A percentile compares a stretch with the other conserved stretches of the same genome.
These are phyloP conservation scores for Tichodroma muraria DNA, from an alignment of 2,113 vertebrate genomes.

Conservation along the genomic window DNA sequence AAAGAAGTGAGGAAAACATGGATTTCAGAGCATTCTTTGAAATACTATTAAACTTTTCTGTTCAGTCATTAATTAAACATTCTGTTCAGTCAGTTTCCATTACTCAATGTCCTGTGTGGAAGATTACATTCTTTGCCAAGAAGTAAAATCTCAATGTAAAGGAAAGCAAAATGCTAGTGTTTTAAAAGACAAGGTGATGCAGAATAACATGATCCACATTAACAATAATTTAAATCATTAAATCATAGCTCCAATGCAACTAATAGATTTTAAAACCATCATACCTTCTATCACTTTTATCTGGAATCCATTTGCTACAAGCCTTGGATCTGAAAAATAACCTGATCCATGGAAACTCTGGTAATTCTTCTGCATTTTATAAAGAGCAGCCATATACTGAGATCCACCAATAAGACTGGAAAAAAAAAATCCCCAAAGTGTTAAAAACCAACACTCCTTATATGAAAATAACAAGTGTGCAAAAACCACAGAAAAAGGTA, in stretches of 20 bases:
- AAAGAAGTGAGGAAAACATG: not conserved
- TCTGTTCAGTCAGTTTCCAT: not conserved
- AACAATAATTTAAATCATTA: not conserved
- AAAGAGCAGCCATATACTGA: constrained; percentile 77
- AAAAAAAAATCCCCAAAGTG: constrained; percentile 6
- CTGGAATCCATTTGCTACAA: constrained; percentile 88
- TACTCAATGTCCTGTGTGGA: not conserved
- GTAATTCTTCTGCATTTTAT: constrained; percentile 77
- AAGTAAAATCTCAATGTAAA: not conserved
- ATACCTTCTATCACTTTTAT: constrained; percentile 87
- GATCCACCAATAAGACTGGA: constrained; percentile 79
- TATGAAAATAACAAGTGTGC: not conserved
- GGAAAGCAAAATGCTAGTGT: not conserved
- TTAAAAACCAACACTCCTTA: not conserved
- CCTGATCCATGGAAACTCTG: constrained; percentile 61
- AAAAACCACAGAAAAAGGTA: not conserved
- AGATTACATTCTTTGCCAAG: not conserved
- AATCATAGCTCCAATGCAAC: not conserved
- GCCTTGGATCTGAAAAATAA: constrained; percentile 84
- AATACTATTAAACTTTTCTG: not conserved
- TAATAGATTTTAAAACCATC: not conserved
- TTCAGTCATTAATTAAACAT: no score
- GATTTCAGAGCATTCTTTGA: not conserved
- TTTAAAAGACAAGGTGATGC: not conserved
- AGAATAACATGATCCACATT: not conserved